Evolutionary conservation across 1,140 invertebrate genomes (phyloP).

Genomic region (Monomorium pharaonis): DNA sequence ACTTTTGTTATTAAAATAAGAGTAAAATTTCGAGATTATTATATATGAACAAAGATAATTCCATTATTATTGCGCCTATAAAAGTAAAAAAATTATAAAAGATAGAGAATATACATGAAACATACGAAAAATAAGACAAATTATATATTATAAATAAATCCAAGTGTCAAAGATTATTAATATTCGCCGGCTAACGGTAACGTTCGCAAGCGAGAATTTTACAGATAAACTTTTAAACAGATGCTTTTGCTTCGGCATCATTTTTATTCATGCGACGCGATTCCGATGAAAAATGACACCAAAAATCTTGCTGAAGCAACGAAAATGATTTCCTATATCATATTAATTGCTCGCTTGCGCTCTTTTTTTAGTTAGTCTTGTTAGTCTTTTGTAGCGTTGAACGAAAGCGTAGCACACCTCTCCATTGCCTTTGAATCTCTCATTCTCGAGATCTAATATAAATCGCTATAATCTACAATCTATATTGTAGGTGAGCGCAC

Average conservation of each 20-base stretch:
- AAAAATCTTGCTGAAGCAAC: constrained; percentile 4
- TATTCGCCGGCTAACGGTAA: background rate
- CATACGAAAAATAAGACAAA: background rate
- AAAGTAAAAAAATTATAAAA: background rate
- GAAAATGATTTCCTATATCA: background rate
- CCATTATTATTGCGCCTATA: background rate
- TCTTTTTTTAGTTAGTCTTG: background rate
- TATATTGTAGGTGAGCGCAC: constrained; percentile 46
- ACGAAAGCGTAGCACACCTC: background rate
- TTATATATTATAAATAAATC: background rate
- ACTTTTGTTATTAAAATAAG: background rate
- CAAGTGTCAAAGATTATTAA: background rate
- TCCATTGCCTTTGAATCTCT: background rate
- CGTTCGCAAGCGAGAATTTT: background rate
- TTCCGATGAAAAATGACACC: background rate
- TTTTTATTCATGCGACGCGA: background rate
- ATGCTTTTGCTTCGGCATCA: background rate
- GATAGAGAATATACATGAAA: background rate
- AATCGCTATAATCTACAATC: constrained; percentile 56
- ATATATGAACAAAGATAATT: background rate
- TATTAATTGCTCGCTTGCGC: background rate
- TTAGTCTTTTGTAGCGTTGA: background rate
- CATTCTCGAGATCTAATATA: constrained; percentile 49
- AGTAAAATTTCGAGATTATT: background rate
- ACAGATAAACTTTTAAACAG: background rate